Percentiles rank a stretch among this genome's conserved stretches.
Evolutionary conservation across 1,140 invertebrate genomes (phyloP).

Genomic region (Drosophila sulfurigaster): DNA sequence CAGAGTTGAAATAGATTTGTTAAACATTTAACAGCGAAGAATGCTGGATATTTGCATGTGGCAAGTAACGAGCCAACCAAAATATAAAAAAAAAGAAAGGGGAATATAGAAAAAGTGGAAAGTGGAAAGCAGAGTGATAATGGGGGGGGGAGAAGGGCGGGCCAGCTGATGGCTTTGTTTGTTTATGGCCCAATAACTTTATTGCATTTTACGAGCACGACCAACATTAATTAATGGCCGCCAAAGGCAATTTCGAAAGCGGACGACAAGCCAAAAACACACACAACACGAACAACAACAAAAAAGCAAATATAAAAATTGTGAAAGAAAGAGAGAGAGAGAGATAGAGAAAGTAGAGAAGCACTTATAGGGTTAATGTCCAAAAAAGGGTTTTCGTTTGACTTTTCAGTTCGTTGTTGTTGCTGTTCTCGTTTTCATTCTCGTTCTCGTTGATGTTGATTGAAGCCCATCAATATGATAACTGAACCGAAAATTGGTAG

Average conservation of each 20-base stretch:
- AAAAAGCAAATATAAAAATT: slow-evolving; percentile 1
- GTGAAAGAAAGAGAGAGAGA: neutral
- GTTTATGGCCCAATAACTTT: slow-evolving; percentile 54
- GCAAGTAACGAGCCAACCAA: neutral
- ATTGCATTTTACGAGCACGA: slow-evolving; percentile 52
- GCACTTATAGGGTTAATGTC: neutral
- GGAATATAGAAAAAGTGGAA: too few relatives aligned
- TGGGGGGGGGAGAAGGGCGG: neutral
- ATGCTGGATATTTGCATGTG: slow-evolving; percentile 7
- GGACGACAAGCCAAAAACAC: slow-evolving; percentile 10
- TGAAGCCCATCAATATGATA: slow-evolving; percentile 15
- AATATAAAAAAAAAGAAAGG: too few relatives aligned
- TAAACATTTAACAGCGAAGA: neutral
- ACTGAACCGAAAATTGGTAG: slow-evolving; percentile 2
- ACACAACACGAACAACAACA: neutral
- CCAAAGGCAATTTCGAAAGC: slow-evolving; percentile 38
- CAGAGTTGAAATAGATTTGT: neutral
- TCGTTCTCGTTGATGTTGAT: slow-evolving; percentile 4
- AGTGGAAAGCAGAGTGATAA: neutral
- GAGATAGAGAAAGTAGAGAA: neutral
- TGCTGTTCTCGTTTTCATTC: too few relatives aligned
- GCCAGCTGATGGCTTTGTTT: slow-evolving; percentile 27
- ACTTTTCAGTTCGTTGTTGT: neutral
- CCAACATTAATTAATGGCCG: slow-evolving; percentile 49
- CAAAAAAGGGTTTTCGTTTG: slow-evolving; percentile 2